Conservation (phyloP, 2,797 vertebrate species). For the Dermochelys coriacea region DNA sequence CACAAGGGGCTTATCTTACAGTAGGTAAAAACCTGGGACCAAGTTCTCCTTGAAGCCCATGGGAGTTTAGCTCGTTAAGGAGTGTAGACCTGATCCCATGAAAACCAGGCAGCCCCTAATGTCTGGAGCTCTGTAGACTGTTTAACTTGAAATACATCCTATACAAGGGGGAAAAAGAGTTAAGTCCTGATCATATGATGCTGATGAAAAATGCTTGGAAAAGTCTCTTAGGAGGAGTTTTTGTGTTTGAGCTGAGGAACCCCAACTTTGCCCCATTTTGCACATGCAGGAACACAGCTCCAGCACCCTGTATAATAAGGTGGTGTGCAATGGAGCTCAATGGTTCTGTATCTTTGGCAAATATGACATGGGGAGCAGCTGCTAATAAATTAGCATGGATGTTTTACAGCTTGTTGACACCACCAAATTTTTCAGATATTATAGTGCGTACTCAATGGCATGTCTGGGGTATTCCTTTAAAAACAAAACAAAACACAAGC, state of each 20-base stretch:
- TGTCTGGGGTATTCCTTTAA: slow-evolving; percentile 33
- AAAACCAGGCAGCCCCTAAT: background rate
- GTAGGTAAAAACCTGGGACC: background rate
- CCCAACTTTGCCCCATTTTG: background rate
- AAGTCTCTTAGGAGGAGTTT: slow-evolving; percentile 14
- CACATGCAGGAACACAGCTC: background rate
- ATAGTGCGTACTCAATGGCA: slow-evolving; percentile 1
- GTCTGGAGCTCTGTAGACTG: slow-evolving; percentile 15
- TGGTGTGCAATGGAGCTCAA: background rate
- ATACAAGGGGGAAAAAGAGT: slow-evolving; percentile 9
- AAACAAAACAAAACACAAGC: background rate
- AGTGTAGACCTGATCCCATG: background rate
- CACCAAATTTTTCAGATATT: slow-evolving; percentile 39
- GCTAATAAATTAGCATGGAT: slow-evolving; percentile 42
- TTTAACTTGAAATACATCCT: slow-evolving; percentile 11
- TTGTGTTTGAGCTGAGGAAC: background rate
- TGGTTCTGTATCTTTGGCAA: slow-evolving; percentile 52
- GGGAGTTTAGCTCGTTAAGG: slow-evolving; percentile 1
- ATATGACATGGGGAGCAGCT: slow-evolving; percentile 54
- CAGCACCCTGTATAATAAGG: background rate
- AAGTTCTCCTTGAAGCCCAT: background rate
- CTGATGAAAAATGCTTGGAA: slow-evolving; percentile 33
- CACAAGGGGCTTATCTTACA: background rate
- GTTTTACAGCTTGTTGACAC: slow-evolving; percentile 71
- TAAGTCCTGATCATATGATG: slow-evolving; percentile 3